phyloP scores from a whole-genome alignment of 1,140 invertebrate genomes.

The Aphelenchoides avenae region DNA sequence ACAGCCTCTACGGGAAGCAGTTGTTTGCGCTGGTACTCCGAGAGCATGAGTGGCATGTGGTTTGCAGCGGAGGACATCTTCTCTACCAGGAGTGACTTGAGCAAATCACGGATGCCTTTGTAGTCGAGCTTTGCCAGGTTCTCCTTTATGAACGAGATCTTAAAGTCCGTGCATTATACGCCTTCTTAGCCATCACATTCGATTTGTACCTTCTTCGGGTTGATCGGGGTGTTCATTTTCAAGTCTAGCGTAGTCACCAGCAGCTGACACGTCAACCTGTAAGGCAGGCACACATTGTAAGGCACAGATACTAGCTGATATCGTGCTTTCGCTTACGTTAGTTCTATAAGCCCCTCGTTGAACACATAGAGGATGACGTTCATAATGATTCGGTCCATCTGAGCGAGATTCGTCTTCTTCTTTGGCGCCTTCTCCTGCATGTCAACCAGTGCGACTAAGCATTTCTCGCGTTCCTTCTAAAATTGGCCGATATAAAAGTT shows the following conservation, averaged over 20 bases:
- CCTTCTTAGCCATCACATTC: no score
- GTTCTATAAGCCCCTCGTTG: constrained; percentile 25
- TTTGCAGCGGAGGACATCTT: no score
- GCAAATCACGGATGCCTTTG: constrained; percentile 40
- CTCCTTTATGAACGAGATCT: constrained; percentile 37
- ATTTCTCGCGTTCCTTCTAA: constrained; percentile 6
- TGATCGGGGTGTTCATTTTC: constrained; percentile 36
- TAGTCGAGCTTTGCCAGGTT: constrained; percentile 38
- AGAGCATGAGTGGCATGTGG: constrained; percentile 19
- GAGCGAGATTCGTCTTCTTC: constrained; percentile 24
- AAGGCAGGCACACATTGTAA: constrained; percentile 7
- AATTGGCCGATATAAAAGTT: not conserved
- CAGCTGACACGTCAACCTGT: constrained; percentile 32
- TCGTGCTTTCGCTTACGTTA: constrained; percentile 25
- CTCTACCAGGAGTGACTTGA: constrained; percentile 38
- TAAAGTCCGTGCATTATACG: no score
- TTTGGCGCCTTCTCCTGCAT: constrained; percentile 17
- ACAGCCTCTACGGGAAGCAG: constrained; percentile 32
- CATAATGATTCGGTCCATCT: constrained; percentile 33
- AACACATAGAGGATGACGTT: constrained; percentile 34
- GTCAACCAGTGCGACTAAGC: constrained; percentile 20
- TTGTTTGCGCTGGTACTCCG: constrained; percentile 41
- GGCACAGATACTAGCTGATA: not conserved
- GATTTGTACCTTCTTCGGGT: no score
- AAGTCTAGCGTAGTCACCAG: constrained; percentile 40